Evolutionary conservation across 1,140 invertebrate species (phyloP), one percentile per base, ranked within the genome.

Genomic region (Bactericera cockerelli): DNA sequence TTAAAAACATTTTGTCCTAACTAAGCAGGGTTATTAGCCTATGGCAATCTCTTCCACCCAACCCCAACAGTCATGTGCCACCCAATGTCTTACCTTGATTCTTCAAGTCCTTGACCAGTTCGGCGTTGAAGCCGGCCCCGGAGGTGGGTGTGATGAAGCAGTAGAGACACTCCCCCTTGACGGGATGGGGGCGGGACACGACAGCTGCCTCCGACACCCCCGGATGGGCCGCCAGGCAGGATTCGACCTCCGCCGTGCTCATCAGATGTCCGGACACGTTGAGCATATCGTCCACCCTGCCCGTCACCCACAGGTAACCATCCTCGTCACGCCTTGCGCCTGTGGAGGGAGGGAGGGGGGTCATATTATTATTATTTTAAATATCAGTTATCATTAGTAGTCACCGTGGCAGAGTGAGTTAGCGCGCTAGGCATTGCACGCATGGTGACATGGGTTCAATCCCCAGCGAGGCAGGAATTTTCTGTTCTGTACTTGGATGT

Each of bases 261-360:
- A 99, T 86, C 19, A 98, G 73, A 75, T 99, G 95, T 0, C 95
- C 95, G 1, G 92, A 96, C 1, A 98, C 93, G 72, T 99, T 98
- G 55, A 98, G 74, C 90, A 98, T 93, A 68, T 99, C 95, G 71
- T 98, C 95, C 14, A 98, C 87, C 55, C 95, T 80, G 0, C 95
- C 95, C 1, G 94, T 98, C 21, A 99, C 85, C 93, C 93, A 98
- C 16, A 95, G 74, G 71, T 96, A 97, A 1, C 94, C 94, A 72
- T 99, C 94, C 13, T 81, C 77, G 70, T 98, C 95, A 59, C 93
- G 74, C 66, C 80, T 79, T 0, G 90, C 93, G 57, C 92, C 91
- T 89, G 62, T 2, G 72, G 71, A 67, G 58, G 60, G 62, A 31
- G 2, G 25, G 39, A 26, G n/a, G 26, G 24, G 16, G 11, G 10